Conservation (phyloP, 2,113 vertebrate genomes). For the Sinocyclocheilus grahami region DNA sequence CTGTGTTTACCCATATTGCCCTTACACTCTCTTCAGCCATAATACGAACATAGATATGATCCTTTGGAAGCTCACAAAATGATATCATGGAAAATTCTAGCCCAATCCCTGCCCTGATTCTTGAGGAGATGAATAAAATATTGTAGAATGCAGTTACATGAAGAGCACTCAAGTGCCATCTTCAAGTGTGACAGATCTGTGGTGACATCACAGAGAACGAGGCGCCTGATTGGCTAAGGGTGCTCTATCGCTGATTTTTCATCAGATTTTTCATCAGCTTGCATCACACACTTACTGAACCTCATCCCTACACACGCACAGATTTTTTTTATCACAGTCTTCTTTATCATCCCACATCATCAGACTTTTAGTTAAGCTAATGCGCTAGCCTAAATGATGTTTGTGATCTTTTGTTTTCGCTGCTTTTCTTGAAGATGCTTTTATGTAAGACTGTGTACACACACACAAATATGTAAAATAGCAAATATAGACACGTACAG, state of each 20-base stretch:
- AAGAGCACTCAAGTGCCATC: conserved; percentile 20
- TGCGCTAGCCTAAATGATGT: neutral
- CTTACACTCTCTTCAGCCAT: neutral
- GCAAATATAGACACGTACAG: neutral
- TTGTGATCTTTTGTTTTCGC: conserved; percentile 1
- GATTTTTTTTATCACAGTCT: neutral
- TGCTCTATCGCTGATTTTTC: conserved; percentile 10
- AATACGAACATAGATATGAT: neutral
- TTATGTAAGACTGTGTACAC: neutral
- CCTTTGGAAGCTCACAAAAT: neutral
- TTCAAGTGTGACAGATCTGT: conserved; percentile 43
- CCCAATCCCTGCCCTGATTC: conserved; percentile 29
- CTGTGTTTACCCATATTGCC: neutral
- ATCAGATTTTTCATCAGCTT: conserved; percentile 54
- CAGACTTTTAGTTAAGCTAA: conserved; percentile 10
- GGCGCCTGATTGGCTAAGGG: conserved; percentile 33
- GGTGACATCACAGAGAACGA: conserved; percentile 43
- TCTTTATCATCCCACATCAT: conserved; percentile 27
- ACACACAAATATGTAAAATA: neutral
- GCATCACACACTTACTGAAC: conserved; percentile 35
- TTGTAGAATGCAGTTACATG: conserved; percentile 16
- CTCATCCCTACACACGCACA: conserved; percentile 56
- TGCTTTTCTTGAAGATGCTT: conserved; percentile 1
- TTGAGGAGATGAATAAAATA: conserved; percentile 50
- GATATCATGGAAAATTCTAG: conserved; percentile 40